Evolutionary conservation across 2,797 vertebrate genomes (phyloP).

Genomic region (Rhinichthys osculus): DNA sequence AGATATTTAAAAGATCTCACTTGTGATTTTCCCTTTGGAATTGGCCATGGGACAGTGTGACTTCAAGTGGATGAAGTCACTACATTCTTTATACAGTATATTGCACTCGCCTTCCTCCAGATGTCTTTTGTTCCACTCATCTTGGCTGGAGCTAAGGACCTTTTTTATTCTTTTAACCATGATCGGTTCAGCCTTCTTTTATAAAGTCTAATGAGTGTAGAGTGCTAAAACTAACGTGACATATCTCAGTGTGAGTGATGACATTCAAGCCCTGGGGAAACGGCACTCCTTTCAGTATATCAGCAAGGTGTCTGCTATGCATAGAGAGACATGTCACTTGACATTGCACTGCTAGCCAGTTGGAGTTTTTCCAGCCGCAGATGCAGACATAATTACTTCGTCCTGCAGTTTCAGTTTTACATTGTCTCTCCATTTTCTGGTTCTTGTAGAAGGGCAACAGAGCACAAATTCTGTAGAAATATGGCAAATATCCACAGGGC

Average conservation of each 20-base stretch:
- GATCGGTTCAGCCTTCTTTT: slow-evolving; percentile 31
- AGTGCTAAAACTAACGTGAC: slow-evolving; percentile 47
- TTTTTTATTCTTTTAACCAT: slow-evolving; percentile 2
- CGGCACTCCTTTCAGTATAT: slow-evolving; percentile 39
- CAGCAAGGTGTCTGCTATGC: slow-evolving; percentile 37
- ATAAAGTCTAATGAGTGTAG: slow-evolving; percentile 48
- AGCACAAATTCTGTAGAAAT: background rate
- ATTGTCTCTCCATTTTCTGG: background rate
- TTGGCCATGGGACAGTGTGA: slow-evolving; percentile 4
- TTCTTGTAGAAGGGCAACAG: background rate
- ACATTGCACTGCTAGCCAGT: slow-evolving; percentile 25
- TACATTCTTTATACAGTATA: slow-evolving; percentile 22
- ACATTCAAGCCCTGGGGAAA: slow-evolving; percentile 51
- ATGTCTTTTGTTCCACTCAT: slow-evolving; percentile 37
- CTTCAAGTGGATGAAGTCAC: slow-evolving; percentile 17
- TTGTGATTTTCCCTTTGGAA: background rate
- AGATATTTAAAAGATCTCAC: background rate
- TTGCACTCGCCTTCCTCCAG: slow-evolving; percentile 16
- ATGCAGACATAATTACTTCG: background rate
- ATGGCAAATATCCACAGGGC: slow-evolving; percentile 7
- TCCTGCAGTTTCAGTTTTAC: background rate
- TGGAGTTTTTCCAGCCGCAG: slow-evolving; percentile 21
- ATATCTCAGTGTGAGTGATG: slow-evolving; percentile 51
- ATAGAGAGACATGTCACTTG: slow-evolving; percentile 19
- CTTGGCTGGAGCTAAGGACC: slow-evolving; percentile 8